Percentiles rank a stretch among this genome's conserved stretches.
Evolutionary conservation across 2,797 vertebrate genomes (phyloP).

Genomic region (Fringilla coelebs): DNA sequence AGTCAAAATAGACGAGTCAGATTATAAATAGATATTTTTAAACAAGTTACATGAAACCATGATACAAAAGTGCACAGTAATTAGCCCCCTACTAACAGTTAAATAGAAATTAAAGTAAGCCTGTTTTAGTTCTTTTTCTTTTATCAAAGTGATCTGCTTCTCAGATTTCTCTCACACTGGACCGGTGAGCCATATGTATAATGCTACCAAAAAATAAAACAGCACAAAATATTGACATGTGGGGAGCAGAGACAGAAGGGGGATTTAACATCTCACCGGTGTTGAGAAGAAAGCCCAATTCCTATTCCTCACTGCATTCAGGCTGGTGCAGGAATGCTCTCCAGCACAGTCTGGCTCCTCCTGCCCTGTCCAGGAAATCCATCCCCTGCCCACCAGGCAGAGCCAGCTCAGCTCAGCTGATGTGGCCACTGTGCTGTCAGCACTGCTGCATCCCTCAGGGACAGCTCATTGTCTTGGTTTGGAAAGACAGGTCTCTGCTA

Average conservation of each 20-base stretch:
- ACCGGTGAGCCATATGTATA: not conserved
- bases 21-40: conserved; percentile 14
- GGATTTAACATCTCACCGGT: not conserved
- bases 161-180: not conserved
- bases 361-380: not conserved
- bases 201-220: not conserved
- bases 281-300: not conserved
- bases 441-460: not conserved
- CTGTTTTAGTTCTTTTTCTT: not conserved
- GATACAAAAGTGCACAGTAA: not conserved
- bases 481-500: not conserved
- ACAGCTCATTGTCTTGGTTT: not conserved
- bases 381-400: not conserved
- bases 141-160: not conserved
- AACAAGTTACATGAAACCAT: not conserved
- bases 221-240: conserved; percentile 18
- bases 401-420: not conserved
- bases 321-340: not conserved
- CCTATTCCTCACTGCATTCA: not conserved
- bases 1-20: conserved; percentile 24
- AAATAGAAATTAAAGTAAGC: not conserved
- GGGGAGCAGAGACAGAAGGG: not conserved
- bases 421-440: not conserved
- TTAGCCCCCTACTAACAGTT: not conserved
- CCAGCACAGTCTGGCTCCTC: not conserved